phyloP scores from a whole-genome alignment of 2,888 invertebrate genomes.

The Pecten maximus region DNA sequence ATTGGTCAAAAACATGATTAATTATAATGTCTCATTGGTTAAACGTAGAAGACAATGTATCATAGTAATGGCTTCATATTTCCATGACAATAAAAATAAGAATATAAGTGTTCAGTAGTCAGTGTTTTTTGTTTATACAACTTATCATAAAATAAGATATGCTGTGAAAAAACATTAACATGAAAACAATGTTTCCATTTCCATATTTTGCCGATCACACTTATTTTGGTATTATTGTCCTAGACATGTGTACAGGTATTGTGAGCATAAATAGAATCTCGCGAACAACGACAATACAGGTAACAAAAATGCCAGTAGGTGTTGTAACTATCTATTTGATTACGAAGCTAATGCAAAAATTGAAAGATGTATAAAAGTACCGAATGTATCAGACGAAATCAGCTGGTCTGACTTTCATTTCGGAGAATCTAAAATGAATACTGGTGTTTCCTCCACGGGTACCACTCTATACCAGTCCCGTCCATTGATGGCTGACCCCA shows the following conservation, averaged over 20 bases:
- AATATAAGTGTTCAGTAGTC: neutral
- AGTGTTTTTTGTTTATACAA: neutral
- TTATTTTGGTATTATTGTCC: no score
- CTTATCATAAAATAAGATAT: neutral
- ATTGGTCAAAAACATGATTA: neutral
- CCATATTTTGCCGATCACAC: no score
- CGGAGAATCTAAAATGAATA: conserved; percentile 57
- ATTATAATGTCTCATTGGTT: neutral
- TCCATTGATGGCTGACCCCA: conserved; percentile 59
- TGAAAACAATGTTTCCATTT: no score
- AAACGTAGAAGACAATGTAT: neutral
- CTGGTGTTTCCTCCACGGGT: conserved; percentile 60
- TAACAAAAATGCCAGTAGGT: no score
- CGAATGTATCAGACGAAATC: neutral
- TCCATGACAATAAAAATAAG: conserved; percentile 24
- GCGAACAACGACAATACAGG: no score
- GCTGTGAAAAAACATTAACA: no score
- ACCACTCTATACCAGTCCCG: conserved; percentile 64
- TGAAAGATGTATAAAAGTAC: no score
- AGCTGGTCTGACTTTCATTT: conserved; percentile 58
- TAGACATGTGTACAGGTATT: no score
- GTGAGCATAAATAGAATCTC: no score
- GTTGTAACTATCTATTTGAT: no score
- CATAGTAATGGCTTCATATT: neutral
- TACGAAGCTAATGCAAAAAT: no score